phyloP scores from a whole-genome alignment of 2,113 vertebrate genomes.

The Pituophis catenifer region DNA sequence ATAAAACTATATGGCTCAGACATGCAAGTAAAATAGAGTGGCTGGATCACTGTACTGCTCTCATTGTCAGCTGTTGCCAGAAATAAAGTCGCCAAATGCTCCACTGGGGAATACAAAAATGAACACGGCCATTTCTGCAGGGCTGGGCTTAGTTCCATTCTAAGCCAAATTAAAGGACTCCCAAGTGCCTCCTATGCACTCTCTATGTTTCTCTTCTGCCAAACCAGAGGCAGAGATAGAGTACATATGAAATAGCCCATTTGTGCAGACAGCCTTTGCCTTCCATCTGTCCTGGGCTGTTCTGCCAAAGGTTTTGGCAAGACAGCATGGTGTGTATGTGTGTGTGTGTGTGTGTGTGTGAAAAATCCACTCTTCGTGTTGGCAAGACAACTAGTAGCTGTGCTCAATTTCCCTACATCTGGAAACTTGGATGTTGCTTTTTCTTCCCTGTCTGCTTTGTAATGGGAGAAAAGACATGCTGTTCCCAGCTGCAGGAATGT shows the following conservation, averaged over 20 bases:
- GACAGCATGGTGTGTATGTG: not conserved
- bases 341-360: not conserved
- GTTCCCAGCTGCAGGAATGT: conserved; percentile 16
- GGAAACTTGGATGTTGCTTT: not conserved
- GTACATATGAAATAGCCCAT: not conserved
- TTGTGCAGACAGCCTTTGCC: conserved; percentile 6
- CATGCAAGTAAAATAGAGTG: conserved; percentile 5
- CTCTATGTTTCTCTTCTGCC: not conserved
- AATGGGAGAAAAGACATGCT: conserved; percentile 13
- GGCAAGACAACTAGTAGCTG: not conserved
- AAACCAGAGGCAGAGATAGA: not conserved
- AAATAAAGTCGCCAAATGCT: conserved; percentile 9
- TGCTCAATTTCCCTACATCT: conserved; percentile 14
- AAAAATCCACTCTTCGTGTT: not conserved
- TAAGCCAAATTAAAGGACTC: not conserved
- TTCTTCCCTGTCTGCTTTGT: conserved; percentile 4
- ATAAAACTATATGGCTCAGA: conserved; percentile 16
- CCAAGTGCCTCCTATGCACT: not conserved
- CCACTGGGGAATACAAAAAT: not conserved
- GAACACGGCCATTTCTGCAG: not conserved
- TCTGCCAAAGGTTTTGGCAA: not conserved
- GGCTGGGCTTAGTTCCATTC: not conserved
- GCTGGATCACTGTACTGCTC: not conserved
- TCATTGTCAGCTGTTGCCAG: conserved; percentile 28
- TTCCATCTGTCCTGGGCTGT: conserved; percentile 7